Percentiles rank a stretch among this genome's conserved stretches.
phyloP scores from a whole-genome alignment of 2,888 invertebrate genomes.

The Harmothoe impar region DNA sequence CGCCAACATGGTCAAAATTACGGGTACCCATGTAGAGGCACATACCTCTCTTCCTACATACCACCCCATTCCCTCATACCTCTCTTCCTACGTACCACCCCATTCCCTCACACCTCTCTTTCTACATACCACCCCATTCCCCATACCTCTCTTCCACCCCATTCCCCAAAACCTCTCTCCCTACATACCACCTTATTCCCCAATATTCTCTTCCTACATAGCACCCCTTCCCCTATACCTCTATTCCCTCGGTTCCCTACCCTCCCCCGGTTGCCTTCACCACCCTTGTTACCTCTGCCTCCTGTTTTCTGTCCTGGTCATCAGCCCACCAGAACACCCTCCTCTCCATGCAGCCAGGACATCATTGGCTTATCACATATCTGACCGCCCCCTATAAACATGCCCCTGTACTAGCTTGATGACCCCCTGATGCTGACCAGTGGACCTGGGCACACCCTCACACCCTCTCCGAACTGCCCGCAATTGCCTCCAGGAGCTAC shows the following conservation, averaged over 20 bases:
- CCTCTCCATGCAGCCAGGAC: no score
- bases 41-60: no score
- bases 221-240: neutral
- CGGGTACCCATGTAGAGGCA: no score
- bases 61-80: no score
- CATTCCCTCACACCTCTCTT: neutral
- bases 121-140: no score
- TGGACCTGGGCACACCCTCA: neutral
- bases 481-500: no score
- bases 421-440: no score
- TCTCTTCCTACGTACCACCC: neutral
- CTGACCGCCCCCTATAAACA: no score
- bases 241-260: constrained; percentile 13
- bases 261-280: neutral
- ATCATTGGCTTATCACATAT: no score
- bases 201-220: neutral
- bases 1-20: no score
- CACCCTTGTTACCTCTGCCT: neutral
- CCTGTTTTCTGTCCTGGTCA: neutral
- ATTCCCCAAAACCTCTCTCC: neutral
- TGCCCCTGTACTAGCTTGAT: no score
- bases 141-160: neutral
- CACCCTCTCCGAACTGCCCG: neutral
- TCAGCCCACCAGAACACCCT: neutral
- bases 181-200: neutral